Evolutionary conservation across 2,113 vertebrate species (phyloP), one percentile per base, ranked within the genome.

Genomic region (Australoheros scitulus): DNA sequence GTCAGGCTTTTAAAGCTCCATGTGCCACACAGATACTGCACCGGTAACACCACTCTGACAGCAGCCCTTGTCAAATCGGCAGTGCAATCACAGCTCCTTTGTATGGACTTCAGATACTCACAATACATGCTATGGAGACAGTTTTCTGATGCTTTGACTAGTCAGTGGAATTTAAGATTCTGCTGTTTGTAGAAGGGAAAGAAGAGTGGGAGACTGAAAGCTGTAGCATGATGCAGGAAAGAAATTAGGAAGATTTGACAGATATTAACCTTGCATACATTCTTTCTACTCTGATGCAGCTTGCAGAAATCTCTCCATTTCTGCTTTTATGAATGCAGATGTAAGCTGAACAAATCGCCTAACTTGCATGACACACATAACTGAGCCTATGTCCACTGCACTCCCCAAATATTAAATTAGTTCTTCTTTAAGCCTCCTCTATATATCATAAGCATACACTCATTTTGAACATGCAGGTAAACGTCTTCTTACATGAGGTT

Each of bases 401-500:
- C 18, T 20, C 50, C 17, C 17, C 7, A 55, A 20, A 55, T 18
- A 55, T 72, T 55, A 55, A 72, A 1, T 52, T 55, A 55, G 26
- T 1, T 72, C 32, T 18, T 52, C 17, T 18, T 18, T 18, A 52
- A 17, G 50, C 50, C 50, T 18, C 50, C 17, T 52, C 6, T 55
- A n/a, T 72, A 29, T 29, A 34, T 10, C n/a, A 59, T 24, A 11
- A 7, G 22, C 1, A 0, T 7, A 2, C 7, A 47, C 72, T 80
- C 17, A 26, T 72, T 8, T 13, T 52, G 11, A 11, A 11, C 56
- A 76, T 11, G 41, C 36, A 75, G 52, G 26, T 58, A 20, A 85
- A 47, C 34, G 36, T 17, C 92, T 97, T 95, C 92, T 97, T 96
- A 99, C 98, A 89, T 93, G 95, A 85, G 98, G 98, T 60, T 99